Conservation (phyloP, 2,888 invertebrate genomes). For the Belgica antarctica region DNA sequence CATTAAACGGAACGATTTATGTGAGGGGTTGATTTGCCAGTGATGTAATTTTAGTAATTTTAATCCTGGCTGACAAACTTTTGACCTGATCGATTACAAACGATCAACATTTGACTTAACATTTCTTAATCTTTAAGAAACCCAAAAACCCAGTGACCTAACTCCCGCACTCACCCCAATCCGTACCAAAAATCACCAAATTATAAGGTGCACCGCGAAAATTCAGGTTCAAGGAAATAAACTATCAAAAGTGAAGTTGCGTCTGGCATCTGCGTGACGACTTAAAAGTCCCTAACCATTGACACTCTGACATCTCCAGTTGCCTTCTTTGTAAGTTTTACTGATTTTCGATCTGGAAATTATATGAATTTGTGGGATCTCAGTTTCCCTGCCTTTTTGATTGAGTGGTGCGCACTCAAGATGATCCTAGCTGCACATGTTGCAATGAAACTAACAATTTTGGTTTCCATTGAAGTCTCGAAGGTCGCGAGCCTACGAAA, state of each 20-base stretch:
- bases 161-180: background rate
- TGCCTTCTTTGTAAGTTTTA: slow-evolving; percentile 4
- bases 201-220: slow-evolving; percentile 17
- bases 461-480: background rate
- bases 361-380: background rate
- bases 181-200: background rate
- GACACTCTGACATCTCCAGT: slow-evolving; percentile 17
- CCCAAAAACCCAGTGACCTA: too few species aligned
- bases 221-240: background rate
- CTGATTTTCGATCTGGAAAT: background rate
- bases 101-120: too few species aligned
- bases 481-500: background rate
- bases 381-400: background rate
- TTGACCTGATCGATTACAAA: too few species aligned
- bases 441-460: background rate
- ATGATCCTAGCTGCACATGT: background rate
- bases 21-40: background rate
- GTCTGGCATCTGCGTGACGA: slow-evolving; percentile 15
- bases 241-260: background rate
- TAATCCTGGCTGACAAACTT: too few species aligned
- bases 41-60: background rate
- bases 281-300: slow-evolving; percentile 25
- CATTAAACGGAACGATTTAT: slow-evolving; percentile 26
- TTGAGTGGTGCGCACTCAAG: background rate
- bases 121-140: too few species aligned